Evolutionary conservation across 1,140 invertebrate species (phyloP).

Genomic region (Acromyrmex heyeri): DNA sequence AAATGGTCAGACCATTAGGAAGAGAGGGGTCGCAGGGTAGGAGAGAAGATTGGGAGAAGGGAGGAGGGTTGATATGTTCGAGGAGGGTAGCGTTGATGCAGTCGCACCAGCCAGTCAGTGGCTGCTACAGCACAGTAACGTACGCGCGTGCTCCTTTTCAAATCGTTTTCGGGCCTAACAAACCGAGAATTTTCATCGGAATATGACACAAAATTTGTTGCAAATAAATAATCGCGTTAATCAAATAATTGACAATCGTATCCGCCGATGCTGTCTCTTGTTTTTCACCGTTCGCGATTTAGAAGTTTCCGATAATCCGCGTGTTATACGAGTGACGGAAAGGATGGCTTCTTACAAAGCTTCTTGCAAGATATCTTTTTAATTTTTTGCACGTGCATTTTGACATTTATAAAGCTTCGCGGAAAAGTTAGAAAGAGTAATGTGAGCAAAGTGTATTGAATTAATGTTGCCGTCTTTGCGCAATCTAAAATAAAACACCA

Average conservation of each 20-base stretch:
- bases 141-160: constrained; percentile 69
- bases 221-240: not conserved
- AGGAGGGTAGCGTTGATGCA: constrained; percentile 79
- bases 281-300: constrained; percentile 4
- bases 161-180: constrained; percentile 17
- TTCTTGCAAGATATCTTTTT: not conserved
- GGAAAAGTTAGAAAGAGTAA: not conserved
- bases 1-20: constrained; percentile 38
- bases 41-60: constrained; percentile 39
- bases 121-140: constrained; percentile 78
- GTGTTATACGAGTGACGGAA: constrained; percentile 20
- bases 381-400: not conserved
- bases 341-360: not conserved
- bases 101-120: constrained; percentile 79
- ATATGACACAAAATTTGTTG: constrained; percentile 54
- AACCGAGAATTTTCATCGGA: not conserved
- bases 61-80: constrained; percentile 73
- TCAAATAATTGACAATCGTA: not conserved
- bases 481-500: constrained; percentile 6
- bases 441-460: not conserved
- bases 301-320: not conserved
- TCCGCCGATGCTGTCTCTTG: not conserved
- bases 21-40: constrained; percentile 40
- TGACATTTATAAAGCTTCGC: not conserved
- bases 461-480: not conserved